phyloP scores from a whole-genome alignment of 2,113 vertebrate species.

The Pundamilia nyererei region DNA sequence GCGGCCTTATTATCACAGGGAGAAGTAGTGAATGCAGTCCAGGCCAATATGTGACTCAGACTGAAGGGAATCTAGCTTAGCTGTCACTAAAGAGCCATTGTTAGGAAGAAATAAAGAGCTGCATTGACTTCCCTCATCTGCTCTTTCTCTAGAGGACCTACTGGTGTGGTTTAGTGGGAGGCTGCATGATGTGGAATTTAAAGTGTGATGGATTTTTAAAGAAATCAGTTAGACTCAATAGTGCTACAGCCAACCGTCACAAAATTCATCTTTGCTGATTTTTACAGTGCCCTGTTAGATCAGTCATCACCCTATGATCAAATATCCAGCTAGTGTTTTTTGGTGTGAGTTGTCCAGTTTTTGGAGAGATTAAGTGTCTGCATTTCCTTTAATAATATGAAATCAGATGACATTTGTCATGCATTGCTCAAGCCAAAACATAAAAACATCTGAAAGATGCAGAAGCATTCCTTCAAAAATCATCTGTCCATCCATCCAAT shows the following conservation, averaged over 20 bases:
- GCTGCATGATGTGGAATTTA: constrained; percentile 10
- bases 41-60: constrained; percentile 55
- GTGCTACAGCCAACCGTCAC: not conserved
- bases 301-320: not conserved
- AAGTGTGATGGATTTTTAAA: not conserved
- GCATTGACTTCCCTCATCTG: constrained; percentile 52
- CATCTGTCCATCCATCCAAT: not conserved
- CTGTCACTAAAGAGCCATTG: constrained; percentile 61
- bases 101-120: constrained; percentile 54
- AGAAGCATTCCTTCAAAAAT: not conserved
- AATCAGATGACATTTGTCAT: not conserved
- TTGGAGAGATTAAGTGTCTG: not conserved
- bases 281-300: not conserved
- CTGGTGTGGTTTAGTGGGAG: constrained; percentile 29
- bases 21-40: not conserved
- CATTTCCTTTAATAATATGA: not conserved
- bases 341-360: not conserved
- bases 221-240: not conserved
- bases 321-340: not conserved
- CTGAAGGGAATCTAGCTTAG: constrained; percentile 43
- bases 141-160: constrained; percentile 10
- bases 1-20: constrained; percentile 18
- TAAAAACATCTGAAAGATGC: too few relatives aligned
- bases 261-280: not conserved
- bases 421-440: not conserved